phyloP scores from a whole-genome alignment of 2,113 vertebrate genomes.

The Corydoras sp. region DNA sequence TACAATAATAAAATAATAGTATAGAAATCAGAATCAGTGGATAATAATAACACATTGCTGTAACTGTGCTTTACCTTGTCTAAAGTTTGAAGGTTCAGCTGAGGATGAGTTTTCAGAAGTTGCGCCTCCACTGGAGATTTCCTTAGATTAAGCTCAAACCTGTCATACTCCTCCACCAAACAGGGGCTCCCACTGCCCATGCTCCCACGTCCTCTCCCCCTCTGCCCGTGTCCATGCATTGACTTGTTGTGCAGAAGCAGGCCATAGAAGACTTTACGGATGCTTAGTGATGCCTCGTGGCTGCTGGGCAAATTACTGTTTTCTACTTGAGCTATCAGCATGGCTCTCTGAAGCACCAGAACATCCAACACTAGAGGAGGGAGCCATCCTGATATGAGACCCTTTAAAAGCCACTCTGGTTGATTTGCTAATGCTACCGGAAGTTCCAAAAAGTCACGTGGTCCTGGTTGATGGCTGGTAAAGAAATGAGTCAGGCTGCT shows the following conservation, averaged over 20 bases:
- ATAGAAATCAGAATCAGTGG: too few relatives aligned
- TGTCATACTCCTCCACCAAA: slow-evolving; percentile 76
- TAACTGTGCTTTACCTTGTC: slow-evolving; percentile 64
- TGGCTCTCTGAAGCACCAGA: slow-evolving; percentile 68
- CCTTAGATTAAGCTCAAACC: slow-evolving; percentile 70
- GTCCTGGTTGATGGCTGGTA: slow-evolving; percentile 37
- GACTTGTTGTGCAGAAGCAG: slow-evolving; percentile 60
- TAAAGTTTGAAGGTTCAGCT: slow-evolving; percentile 62
- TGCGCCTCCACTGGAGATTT: slow-evolving; percentile 62
- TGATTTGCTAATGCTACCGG: slow-evolving; percentile 47
- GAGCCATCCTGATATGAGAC: slow-evolving; percentile 64
- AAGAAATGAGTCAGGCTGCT: slow-evolving; percentile 74
- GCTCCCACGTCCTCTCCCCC: slow-evolving; percentile 31
- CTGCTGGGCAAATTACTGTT: slow-evolving; percentile 74
- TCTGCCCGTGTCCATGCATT: not conserved
- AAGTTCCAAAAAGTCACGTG: slow-evolving; percentile 39
- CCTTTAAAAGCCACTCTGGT: slow-evolving; percentile 65
- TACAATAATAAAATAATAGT: too few relatives aligned
- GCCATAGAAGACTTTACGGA: slow-evolving; percentile 80
- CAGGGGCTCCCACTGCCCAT: slow-evolving; percentile 2
- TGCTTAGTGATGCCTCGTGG: slow-evolving; percentile 64
- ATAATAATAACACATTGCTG: not conserved
- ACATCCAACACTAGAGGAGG: slow-evolving; percentile 71
- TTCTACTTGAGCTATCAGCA: slow-evolving; percentile 85
- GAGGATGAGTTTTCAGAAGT: slow-evolving; percentile 43